Evolutionary conservation across 2,888 invertebrate species (phyloP).

Genomic region (Pandemis cinnamomeana): DNA sequence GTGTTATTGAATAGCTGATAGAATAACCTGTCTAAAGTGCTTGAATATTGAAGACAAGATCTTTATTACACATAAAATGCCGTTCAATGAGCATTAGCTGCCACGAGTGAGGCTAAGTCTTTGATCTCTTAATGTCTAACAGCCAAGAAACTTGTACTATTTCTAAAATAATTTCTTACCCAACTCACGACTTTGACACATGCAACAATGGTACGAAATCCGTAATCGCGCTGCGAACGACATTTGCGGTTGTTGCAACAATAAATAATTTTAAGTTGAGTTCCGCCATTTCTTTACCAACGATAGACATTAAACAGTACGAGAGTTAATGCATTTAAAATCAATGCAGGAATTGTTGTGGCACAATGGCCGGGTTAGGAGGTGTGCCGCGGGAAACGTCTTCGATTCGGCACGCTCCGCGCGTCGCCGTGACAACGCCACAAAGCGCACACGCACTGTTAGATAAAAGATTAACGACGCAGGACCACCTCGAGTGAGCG

Average conservation of each 20-base stretch:
- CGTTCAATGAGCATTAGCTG: slow-evolving; percentile 1
- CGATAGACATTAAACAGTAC: slow-evolving; percentile 63
- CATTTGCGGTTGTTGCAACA: slow-evolving; percentile 41
- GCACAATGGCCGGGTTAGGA: slow-evolving; percentile 53
- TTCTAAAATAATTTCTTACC: slow-evolving; percentile 28
- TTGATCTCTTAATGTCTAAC: slow-evolving; percentile 9
- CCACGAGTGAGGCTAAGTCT: neutral
- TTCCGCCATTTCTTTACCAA: slow-evolving; percentile 48
- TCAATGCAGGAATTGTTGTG: slow-evolving; percentile 50
- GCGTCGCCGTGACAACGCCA: slow-evolving; percentile 61
- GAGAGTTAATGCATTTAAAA: slow-evolving; percentile 62
- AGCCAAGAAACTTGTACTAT: slow-evolving; percentile 4
- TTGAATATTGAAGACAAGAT: slow-evolving; percentile 8
- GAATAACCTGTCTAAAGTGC: neutral
- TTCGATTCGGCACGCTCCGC: slow-evolving; percentile 57
- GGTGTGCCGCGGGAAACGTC: slow-evolving; percentile 59
- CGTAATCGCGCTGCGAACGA: slow-evolving; percentile 27
- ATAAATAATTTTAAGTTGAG: slow-evolving; percentile 31
- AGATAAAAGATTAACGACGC: slow-evolving; percentile 72
- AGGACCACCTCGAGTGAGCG: slow-evolving; percentile 65
- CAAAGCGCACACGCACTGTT: slow-evolving; percentile 55
- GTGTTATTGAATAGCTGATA: neutral
- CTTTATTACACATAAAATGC: slow-evolving; percentile 6
- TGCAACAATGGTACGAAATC: slow-evolving; percentile 29
- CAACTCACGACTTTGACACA: slow-evolving; percentile 41